Conservation (phyloP, 2,888 invertebrate species). For the Diarsia brunnea region DNA sequence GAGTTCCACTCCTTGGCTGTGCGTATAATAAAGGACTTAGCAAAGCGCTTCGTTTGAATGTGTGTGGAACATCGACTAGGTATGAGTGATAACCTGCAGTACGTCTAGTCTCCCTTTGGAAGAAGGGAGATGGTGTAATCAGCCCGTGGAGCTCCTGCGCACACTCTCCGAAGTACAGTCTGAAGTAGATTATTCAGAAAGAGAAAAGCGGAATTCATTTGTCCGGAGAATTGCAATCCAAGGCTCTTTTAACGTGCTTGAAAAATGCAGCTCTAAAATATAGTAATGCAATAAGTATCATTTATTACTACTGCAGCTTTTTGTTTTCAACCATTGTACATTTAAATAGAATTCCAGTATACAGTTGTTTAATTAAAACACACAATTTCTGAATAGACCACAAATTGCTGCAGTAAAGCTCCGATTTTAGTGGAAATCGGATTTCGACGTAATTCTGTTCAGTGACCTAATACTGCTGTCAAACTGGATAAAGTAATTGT, state of each 20-base stretch:
- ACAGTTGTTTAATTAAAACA: not conserved
- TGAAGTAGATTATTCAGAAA: too few species aligned
- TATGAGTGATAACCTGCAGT: too few species aligned
- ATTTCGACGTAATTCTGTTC: not conserved
- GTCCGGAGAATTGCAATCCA: too few species aligned
- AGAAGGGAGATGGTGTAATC: too few species aligned
- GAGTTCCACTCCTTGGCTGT: too few species aligned
- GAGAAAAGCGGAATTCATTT: too few species aligned
- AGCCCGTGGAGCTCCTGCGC: too few species aligned
- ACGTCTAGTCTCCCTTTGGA: too few species aligned
- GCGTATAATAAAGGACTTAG: too few species aligned
- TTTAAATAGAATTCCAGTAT: not conserved
- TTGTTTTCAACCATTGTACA: not conserved
- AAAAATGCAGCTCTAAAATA: not conserved
- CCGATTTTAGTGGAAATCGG: not conserved
- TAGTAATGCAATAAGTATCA: not conserved
- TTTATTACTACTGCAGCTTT: not conserved
- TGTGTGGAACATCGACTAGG: too few species aligned
- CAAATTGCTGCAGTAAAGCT: slow-evolving; percentile 3
- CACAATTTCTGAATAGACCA: not conserved
- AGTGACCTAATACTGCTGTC: not conserved
- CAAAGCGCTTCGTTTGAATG: too few species aligned
- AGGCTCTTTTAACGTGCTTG: not conserved
- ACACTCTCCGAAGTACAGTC: too few species aligned
- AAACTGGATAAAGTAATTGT: not conserved